Base-by-base conservation (phyloP, 2,888 invertebrate genomes). In the Amblyteles armatorius region DNA sequence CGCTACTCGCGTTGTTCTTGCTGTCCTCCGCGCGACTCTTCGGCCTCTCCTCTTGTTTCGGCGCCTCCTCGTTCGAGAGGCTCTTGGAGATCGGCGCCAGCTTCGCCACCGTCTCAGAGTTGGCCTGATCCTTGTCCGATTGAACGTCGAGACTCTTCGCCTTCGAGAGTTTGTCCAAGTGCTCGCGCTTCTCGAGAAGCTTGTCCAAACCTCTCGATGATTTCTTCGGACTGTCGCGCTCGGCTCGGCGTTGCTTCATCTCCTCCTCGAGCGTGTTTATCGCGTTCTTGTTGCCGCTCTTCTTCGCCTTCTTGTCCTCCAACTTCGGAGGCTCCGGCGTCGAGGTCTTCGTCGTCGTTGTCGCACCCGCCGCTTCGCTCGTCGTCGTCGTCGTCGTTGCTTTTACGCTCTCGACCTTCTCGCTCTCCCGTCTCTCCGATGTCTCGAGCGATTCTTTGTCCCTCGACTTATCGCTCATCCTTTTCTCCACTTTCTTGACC, bases 201-300 rank as follows among this genome's bases (percentile, higher is more conserved):
- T 95, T 95, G 87, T 96, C 96, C 71, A 96, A 90, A 2, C 95
- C 94, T 33, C 95, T 95, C 92, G 95, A 94, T 82, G 94, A 94
- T 92, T 96, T 96, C 94, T 95, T 96, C 93, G 94, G 95, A 88
- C 93, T 94, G 90, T 94, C 95, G 93, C 94, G 93, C 93, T 94
- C 94, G 76, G 93, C 93, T 80, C 94, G 92, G 52, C 94, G 90
- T 63, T 94, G 94, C 50, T 94, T 93, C 91, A 94, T 93, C 80
- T 94, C 94, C 78, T 94, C 94, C 48, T 94, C 94, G 26, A 94
- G 82, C 2, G 89, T 92, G 73, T 93, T 92, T 7, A 92, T 88
- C 3, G 91, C 90, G 76, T 91, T 92, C 26, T 91, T 92, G 26
- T 87, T 91, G 19, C 87, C 88, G 29, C 88, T 86, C 71, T 91